Conservation (phyloP, 2,888 invertebrate genomes). For the Brenthis daphne region DNA sequence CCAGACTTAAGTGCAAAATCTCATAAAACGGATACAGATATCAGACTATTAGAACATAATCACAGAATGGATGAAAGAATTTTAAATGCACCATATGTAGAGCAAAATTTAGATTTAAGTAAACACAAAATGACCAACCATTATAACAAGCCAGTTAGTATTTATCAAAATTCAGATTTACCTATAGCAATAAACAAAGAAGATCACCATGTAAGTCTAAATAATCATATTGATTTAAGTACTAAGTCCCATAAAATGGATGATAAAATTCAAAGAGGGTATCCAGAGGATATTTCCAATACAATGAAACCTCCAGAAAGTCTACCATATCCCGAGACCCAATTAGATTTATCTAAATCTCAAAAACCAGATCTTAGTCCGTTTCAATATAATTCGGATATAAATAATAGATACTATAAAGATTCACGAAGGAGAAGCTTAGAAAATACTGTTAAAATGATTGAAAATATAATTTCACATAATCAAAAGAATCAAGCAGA, state of each 20-base stretch:
- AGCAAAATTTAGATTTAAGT: slow-evolving; percentile 24
- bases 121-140: slow-evolving; percentile 20
- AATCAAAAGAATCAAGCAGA: slow-evolving; percentile 21
- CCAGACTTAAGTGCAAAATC: slow-evolving; percentile 47
- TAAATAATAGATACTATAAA: slow-evolving; percentile 37
- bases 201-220: slow-evolving; percentile 24
- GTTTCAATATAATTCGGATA: slow-evolving; percentile 27
- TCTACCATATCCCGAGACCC: background rate
- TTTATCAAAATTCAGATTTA: slow-evolving; percentile 21
- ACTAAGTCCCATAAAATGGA: slow-evolving; percentile 23
- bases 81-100: slow-evolving; percentile 6
- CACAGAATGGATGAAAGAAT: slow-evolving; percentile 8
- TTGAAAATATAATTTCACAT: slow-evolving; percentile 61
- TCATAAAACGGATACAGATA: slow-evolving; percentile 37
- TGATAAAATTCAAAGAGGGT: background rate
- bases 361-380: slow-evolving; percentile 27
- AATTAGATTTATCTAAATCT: slow-evolving; percentile 31
- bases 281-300: slow-evolving; percentile 5
- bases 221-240: slow-evolving; percentile 28
- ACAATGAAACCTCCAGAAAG: slow-evolving; percentile 11
- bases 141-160: slow-evolving; percentile 10
- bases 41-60: slow-evolving; percentile 9
- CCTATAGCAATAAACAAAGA: slow-evolving; percentile 14
- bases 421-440: slow-evolving; percentile 59
- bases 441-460: slow-evolving; percentile 66